Evolutionary conservation across 2,888 invertebrate genomes (phyloP).

Genomic region (Listrodromus nycthemerus): DNA sequence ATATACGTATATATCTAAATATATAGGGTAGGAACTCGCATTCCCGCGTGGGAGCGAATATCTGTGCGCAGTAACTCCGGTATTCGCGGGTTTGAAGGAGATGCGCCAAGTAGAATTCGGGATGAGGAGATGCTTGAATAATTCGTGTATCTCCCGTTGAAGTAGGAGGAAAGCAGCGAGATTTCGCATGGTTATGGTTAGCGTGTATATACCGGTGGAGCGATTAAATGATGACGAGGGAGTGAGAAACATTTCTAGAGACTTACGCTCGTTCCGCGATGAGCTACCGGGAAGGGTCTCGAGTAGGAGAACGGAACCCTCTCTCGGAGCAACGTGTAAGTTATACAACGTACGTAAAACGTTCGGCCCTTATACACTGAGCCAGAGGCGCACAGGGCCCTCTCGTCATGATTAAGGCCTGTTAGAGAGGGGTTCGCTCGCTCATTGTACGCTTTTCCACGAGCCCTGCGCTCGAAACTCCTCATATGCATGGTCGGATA

Average conservation of each 20-base stretch:
- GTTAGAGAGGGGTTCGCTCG: slow-evolving; percentile 76
- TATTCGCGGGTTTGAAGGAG: slow-evolving; percentile 42
- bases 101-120: slow-evolving; percentile 30
- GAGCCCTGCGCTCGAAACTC: slow-evolving; percentile 37
- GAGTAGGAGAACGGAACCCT: slow-evolving; percentile 40
- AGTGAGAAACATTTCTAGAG: slow-evolving; percentile 35
- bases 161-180: slow-evolving; percentile 33
- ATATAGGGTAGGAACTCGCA: not conserved
- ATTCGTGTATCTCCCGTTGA: slow-evolving; percentile 37
- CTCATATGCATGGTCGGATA: slow-evolving; percentile 32
- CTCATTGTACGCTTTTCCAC: slow-evolving; percentile 73
- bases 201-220: slow-evolving; percentile 7
- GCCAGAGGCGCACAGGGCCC: slow-evolving; percentile 62
- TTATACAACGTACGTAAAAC: slow-evolving; percentile 72
- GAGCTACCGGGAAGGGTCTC: slow-evolving; percentile 21
- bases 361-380: slow-evolving; percentile 62
- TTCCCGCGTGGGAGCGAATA: slow-evolving; percentile 21
- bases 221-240: slow-evolving; percentile 56
- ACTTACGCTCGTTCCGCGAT: slow-evolving; percentile 30
- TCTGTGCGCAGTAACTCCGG: slow-evolving; percentile 10
- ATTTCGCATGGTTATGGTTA: slow-evolving; percentile 35
- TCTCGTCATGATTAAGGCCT: slow-evolving; percentile 81
- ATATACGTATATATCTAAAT: not conserved
- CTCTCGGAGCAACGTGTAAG: slow-evolving; percentile 18
- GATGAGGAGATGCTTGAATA: slow-evolving; percentile 38